A percentile compares a stretch with the other conserved stretches of the same genome.
Evolutionary conservation across 37 sponge, comb jelly and placozoan species (phyloP).

Genomic region (Lycopodina hypogea): DNA sequence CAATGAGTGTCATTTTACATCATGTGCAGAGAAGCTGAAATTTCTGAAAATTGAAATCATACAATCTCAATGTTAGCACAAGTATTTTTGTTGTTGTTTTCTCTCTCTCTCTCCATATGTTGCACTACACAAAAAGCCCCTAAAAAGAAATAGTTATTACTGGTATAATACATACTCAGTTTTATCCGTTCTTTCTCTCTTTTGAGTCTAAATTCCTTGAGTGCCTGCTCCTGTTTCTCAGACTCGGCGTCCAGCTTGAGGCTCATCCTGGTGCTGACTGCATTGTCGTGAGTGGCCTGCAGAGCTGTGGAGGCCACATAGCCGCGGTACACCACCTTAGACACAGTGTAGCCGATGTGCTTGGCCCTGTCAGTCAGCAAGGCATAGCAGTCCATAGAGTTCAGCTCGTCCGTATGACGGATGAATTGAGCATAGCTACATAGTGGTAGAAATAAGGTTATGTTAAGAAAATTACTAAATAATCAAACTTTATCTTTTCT

Average conservation of each 20-base stretch:
- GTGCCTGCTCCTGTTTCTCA: conserved; percentile 52
- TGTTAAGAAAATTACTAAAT: no score
- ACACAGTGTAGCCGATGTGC: conserved; percentile 66
- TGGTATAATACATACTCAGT: conserved; percentile 52
- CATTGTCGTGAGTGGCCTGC: conserved; percentile 67
- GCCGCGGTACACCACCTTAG: conserved; percentile 66
- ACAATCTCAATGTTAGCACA: no score
- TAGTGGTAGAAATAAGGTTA: neutral
- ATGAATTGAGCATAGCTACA: conserved; percentile 74
- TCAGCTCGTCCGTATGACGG: conserved; percentile 65
- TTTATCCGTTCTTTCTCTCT: conserved; percentile 71
- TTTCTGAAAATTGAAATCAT: no score
- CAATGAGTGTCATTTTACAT: no score
- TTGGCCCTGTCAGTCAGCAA: conserved; percentile 56
- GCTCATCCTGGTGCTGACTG: conserved; percentile 61
- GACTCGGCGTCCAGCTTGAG: conserved; percentile 62
- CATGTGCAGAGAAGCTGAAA: no score
- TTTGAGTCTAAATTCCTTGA: conserved; percentile 69
- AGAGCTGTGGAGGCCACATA: conserved; percentile 41
- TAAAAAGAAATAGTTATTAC: no score
- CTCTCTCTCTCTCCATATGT: no score
- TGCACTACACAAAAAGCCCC: no score
- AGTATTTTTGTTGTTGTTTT: no score
- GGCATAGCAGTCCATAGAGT: conserved; percentile 58
- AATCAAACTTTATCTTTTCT: neutral